Conservation (phyloP, 2,113 vertebrate genomes). For the Leptosomus discolor region DNA sequence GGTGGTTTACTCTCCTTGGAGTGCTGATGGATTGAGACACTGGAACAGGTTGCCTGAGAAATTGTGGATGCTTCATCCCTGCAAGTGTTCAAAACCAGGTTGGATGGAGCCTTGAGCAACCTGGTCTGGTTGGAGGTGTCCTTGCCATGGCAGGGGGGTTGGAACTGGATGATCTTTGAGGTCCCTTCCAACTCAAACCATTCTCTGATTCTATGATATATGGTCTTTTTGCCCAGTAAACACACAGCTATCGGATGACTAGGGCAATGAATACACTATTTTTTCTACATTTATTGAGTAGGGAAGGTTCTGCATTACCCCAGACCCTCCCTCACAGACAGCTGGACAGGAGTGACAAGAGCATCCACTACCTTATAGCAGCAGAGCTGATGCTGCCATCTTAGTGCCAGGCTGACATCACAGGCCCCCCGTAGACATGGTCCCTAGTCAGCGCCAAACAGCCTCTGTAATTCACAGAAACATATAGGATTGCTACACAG, state of each 20-base stretch:
- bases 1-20: neutral
- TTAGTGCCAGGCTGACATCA: neutral
- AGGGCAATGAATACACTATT: neutral
- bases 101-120: no score
- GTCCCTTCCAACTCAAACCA: no score
- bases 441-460: neutral
- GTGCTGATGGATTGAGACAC: neutral
- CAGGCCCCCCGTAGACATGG: neutral
- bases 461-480: neutral
- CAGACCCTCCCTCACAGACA: neutral
- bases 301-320: neutral
- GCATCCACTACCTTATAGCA: neutral
- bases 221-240: no score
- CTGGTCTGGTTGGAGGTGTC: no score
- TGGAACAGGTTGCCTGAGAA: no score
- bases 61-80: no score
- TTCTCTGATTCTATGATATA: no score
- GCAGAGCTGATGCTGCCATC: neutral
- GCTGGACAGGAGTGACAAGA: no score
- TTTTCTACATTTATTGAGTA: neutral
- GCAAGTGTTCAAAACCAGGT: no score
- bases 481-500: no score
- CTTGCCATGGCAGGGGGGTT: no score
- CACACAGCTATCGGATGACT: neutral
- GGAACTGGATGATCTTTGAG: no score